Base-by-base conservation (phyloP, 2,888 invertebrate species). In the Augiades crinisus region DNA sequence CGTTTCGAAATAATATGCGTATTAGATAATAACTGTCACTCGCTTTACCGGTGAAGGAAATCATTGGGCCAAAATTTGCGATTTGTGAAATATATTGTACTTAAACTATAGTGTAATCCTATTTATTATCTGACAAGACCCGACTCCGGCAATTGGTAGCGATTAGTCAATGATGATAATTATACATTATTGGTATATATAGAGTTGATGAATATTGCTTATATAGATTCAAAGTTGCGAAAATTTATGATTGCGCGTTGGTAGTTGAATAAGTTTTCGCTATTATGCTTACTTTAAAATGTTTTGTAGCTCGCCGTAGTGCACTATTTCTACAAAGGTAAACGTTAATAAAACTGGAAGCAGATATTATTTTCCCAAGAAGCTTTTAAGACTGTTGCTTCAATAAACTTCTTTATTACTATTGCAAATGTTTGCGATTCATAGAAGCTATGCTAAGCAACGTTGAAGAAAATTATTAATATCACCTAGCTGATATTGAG, bases 281-380 rank as follows among this genome's bases (percentile, higher is more conserved):
- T 47, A 19, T 38, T 38, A 31, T 33, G 6, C 8, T 40, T 13
- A 16, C 14, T 38, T 37, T 10, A 31, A 47, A 34, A 17, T 19
- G 13, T 30, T 37, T 10, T 6, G 14, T 30, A 44, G 44, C 27
- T 21, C 5, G 10, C 30, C 12, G 10, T 16, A 16, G 8, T 12
- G 22, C 7, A 12, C 22, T 33, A 31, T 47, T 38, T 47, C 8
- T 40, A 33, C 21, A 31, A 40, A 21, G 12, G 33, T 33, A 33
- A 47, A 47, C 40, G 40, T 40, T 33, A 33, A 33, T 33, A 41
- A 40, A 33, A 6, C 38, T 49, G 21, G 3, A 38, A 49, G 33
- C 31, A 24, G 17, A 16, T 41, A 33, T 33, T 31, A 38, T 22
- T 38, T 21, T 13, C 3, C 12, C 14, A 22, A 38, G 14, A 37